Base-by-base conservation (phyloP, 2,113 vertebrate genomes). In the Diadophis punctatus region DNA sequence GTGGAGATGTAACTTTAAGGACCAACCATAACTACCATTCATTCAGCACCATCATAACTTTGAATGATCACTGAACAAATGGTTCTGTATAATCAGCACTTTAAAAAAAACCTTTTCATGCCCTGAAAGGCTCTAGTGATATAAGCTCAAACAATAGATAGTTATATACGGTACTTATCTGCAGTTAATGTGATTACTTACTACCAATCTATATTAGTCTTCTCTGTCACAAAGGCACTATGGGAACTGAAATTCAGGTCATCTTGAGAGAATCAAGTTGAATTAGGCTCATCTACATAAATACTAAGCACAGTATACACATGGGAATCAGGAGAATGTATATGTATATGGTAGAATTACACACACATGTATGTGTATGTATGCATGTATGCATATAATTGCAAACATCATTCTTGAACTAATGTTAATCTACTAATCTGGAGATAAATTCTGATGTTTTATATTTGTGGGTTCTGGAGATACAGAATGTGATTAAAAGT, bases 121-220 rank as follows among this genome's bases (percentile, higher is more conserved):
- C 80, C 51, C 87, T 30, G 84, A 49, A 86, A 56, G 39, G 51
- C 34, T 53, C 68, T 74, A 56, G n/a, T 34, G 84, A 34, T 25
- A 58, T 90, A 86, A 63, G 88, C 74, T 86, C 88, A 86, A 25
- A 74, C 53, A 85, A 4, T 1, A 86, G 55, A 90, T 90, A 92
- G 84, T 74, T 90, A 86, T 86, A 92, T 90, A n/a, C n/a, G n/a
- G n/a, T n/a, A 92, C 56, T 84, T 88, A 89, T 92, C 63, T 84
- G 34, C 39, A 89, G 52, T 30, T 89, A 85, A 84, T 85, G 87
- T 53, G 56, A 84, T 58, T 43, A 48, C 30, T 58, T 43, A 48
- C 30, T 25, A 14, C 6, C 39, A 23, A 23, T 43, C 27, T 46
- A 58, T 30, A 56, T 56, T 74, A 46, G 56, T 89, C 39, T 49